Percentiles rank a stretch among this genome's conserved stretches.
Conservation (phyloP, 2,113 vertebrate species). For the Antechinus stuartii region DNA sequence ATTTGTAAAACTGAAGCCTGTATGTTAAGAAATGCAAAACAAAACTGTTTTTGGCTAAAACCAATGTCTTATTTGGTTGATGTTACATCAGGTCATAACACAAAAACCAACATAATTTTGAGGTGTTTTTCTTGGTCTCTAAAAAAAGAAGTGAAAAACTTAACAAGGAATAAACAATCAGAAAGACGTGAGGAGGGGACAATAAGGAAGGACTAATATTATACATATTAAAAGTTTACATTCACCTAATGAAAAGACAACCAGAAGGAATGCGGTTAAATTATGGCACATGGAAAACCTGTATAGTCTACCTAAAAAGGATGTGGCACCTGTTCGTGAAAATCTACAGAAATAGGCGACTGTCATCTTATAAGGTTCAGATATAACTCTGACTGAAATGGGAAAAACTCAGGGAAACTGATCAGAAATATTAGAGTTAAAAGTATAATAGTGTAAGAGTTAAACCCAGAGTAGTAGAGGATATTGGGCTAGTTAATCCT, state of each 20-base stretch:
- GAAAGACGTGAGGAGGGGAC: neutral
- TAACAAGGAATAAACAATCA: slow-evolving; percentile 25
- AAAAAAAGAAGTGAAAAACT: slow-evolving; percentile 29
- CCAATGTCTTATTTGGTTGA: neutral
- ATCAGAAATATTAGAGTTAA: neutral
- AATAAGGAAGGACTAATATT: slow-evolving; percentile 17
- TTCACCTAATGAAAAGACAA: slow-evolving; percentile 25
- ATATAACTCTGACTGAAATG: slow-evolving; percentile 5
- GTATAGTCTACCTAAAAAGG: slow-evolving; percentile 24
- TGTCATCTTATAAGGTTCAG: slow-evolving; percentile 1
- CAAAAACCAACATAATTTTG: neutral
- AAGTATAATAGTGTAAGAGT: slow-evolving; percentile 30
- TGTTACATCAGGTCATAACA: neutral
- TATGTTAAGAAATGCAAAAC: neutral
- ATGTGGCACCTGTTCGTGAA: neutral
- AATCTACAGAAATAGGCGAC: slow-evolving; percentile 28
- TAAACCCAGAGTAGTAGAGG: neutral
- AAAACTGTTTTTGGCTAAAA: neutral
- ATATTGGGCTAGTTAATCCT: neutral
- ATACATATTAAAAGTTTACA: slow-evolving; percentile 23
- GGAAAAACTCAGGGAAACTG: slow-evolving; percentile 27
- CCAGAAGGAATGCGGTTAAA: slow-evolving; percentile 37
- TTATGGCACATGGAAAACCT: neutral
- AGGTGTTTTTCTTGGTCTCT: neutral
- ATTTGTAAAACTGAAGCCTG: neutral